These are phyloP conservation scores for Morus bassanus DNA, from an alignment of 2,797 vertebrate genomes.

Conservation along the genomic window DNA sequence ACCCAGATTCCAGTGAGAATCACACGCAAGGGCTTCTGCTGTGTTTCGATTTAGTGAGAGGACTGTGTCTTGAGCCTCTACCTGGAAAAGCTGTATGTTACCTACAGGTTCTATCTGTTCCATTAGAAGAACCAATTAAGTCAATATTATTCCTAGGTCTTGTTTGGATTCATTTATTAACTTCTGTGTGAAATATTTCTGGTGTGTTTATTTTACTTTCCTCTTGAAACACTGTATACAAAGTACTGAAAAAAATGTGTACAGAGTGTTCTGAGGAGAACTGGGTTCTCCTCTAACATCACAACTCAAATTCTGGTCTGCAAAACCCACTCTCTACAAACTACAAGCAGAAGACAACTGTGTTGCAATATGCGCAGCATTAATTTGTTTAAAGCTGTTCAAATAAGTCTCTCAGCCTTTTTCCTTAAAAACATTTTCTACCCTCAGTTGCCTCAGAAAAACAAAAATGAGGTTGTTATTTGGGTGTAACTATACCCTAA, in stretches of 20 bases:
- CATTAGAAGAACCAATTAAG: neutral
- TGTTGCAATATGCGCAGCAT: neutral
- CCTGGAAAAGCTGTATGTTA: neutral
- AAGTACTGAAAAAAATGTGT: neutral
- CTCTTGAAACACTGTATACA: neutral
- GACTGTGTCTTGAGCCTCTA: neutral
- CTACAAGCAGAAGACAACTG: neutral
- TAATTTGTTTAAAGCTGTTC: constrained; percentile 4
- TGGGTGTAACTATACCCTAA: neutral
- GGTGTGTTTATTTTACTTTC: neutral
- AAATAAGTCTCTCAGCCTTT: neutral
- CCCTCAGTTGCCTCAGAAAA: neutral
- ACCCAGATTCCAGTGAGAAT: neutral
- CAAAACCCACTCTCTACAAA: constrained; percentile 28
- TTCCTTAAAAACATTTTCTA: constrained; percentile 1
- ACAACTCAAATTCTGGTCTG: neutral
- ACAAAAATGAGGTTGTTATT: neutral
- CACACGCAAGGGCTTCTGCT: neutral
- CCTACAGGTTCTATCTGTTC: neutral
- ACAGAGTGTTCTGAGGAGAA: neutral
- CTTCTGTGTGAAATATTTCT: neutral
- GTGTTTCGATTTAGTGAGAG: neutral
- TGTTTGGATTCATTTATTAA: neutral
- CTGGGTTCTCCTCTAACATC: neutral
- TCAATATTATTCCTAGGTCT: neutral